Percentiles rank a stretch among this genome's conserved stretches.
Conservation (phyloP, 2,797 vertebrate genomes). For the Aphelocoma californica region DNA sequence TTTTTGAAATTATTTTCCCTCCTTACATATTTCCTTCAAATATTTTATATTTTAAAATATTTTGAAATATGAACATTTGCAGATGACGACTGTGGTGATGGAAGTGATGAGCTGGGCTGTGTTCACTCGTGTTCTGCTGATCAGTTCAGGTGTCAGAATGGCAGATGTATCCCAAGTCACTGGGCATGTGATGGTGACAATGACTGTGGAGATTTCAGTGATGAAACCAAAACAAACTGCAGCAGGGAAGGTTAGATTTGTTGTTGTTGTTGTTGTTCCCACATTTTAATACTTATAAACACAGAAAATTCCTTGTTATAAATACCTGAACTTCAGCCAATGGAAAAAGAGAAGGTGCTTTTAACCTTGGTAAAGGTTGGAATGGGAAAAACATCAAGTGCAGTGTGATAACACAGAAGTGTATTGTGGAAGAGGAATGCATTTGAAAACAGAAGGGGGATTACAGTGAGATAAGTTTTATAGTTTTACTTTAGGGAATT, state of each 20-base stretch:
- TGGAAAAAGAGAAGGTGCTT: not conserved
- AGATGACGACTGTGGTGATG: constrained; percentile 97
- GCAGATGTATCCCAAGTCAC: constrained; percentile 90
- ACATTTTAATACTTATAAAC: not conserved
- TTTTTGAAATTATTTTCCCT: not conserved
- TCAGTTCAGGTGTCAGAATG: constrained; percentile 90
- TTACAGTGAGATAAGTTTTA: not conserved
- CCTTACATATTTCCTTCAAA: rapidly evolving
- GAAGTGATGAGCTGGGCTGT: constrained; percentile 90
- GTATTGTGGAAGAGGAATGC: not conserved
- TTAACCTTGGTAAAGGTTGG: not conserved
- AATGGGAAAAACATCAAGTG: not conserved
- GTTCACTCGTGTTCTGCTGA: constrained; percentile 84
- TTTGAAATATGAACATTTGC: not conserved
- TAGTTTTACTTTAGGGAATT: constrained; percentile 1
- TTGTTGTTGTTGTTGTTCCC: not conserved
- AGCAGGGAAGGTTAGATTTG: constrained; percentile 78
- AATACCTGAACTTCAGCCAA: not conserved
- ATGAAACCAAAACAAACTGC: constrained; percentile 87
- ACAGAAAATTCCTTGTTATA: not conserved
- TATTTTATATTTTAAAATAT: not conserved
- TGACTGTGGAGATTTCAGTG: constrained; percentile 96
- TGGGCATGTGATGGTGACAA: constrained; percentile 97
- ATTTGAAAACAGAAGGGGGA: not conserved
- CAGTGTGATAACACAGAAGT: not conserved